Conservation (phyloP, 2,113 vertebrate species). For the Tachysurus vachellii region DNA sequence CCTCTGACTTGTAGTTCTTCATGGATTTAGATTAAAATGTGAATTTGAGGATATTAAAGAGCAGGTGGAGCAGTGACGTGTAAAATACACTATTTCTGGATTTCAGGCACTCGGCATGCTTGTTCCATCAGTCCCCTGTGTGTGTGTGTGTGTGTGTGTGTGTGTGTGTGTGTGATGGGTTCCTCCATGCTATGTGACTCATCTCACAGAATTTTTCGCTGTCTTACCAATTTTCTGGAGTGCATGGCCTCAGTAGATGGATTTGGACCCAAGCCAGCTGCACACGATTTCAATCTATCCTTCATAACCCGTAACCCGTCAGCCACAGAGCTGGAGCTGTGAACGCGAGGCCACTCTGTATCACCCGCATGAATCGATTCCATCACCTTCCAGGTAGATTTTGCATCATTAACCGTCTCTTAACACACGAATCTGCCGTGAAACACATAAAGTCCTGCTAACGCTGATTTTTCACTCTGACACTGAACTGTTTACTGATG, state of each 20-base stretch:
- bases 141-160: not conserved
- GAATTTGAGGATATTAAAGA: constrained; percentile 55
- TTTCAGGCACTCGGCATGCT: constrained; percentile 40
- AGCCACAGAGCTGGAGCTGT: not conserved
- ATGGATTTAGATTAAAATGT: constrained; percentile 57
- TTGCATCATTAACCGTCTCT: not conserved
- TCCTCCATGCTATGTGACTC: constrained; percentile 52
- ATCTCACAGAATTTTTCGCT: constrained; percentile 50
- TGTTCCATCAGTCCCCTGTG: constrained; percentile 35
- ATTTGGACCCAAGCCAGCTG: constrained; percentile 49
- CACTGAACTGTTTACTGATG: not conserved
- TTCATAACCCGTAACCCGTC: constrained; percentile 3
- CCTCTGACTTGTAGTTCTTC: constrained; percentile 44
- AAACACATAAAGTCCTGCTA: not conserved
- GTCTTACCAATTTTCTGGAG: constrained; percentile 53
- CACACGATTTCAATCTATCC: constrained; percentile 22
- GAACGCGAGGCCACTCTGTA: not conserved
- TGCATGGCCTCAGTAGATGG: constrained; percentile 45
- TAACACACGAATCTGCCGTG: not conserved
- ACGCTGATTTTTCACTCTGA: not conserved
- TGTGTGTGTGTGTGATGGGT: constrained; percentile 10
- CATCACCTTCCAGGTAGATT: not conserved
- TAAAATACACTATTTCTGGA: constrained; percentile 47
- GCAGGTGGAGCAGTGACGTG: constrained; percentile 50
- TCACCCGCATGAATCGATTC: not conserved